Base-by-base conservation (phyloP, 2,888 invertebrate genomes). In the Lomographa bimaculata region DNA sequence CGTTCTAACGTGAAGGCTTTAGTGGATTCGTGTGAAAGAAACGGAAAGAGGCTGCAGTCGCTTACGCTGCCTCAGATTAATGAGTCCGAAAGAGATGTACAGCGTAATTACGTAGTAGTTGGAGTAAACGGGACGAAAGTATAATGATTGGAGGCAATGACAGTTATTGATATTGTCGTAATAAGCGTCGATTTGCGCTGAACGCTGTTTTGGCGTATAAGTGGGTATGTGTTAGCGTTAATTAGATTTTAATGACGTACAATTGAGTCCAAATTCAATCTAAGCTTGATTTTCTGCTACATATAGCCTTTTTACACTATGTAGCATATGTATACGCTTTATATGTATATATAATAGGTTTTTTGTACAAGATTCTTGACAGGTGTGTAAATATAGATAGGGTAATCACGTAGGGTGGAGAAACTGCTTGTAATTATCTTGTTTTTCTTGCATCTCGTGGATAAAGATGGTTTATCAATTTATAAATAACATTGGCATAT, bases 161-260 rank as follows among this genome's bases (percentile, higher is more conserved):
- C 84, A 85, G 82, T 79, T 82, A 85, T 86, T 84, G 82, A 86
- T 85, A 84, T 72, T 76, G 75, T 77, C 66, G 72, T 79, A 79
- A 75, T 78, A 76, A 71, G 74, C 60, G 70, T 52, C 64, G 71
- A 75, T 75, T 79, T 75, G 74, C 60, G 68, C 47, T 62, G 59
- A 50, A 61, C 60, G 71, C 69, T 68, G 75, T 72, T 68, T 57
- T 50, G 44, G 46, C 20, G 61, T 56, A 64, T 57, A 64, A 65
- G 66, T 64, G 64, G 62, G 58, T 46, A 25, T 40, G 74, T 66
- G 59, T 64, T 60, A 72, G 68, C 69, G 66, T 73, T 85, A 85
- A 86, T 86, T 84, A 79, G 69, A 64, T 68, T 82, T 76, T 83
- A 83, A 84, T 85, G 79, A 81, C 64, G 62, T 59, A 60, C 56